phyloP scores from a whole-genome alignment of 1,140 invertebrate genomes.

The Caenorhabditis remanei region DNA sequence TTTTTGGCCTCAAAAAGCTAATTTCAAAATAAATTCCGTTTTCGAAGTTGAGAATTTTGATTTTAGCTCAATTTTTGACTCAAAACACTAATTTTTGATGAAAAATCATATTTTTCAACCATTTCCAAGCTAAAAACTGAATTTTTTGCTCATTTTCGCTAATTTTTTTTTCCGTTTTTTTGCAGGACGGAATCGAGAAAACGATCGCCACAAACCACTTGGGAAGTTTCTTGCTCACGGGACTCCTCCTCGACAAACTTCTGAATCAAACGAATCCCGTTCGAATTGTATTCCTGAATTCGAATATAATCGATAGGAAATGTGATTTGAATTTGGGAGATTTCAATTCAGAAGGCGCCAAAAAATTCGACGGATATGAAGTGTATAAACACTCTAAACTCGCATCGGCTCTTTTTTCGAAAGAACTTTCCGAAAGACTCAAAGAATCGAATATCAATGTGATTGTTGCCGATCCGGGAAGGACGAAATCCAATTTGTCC shows the following conservation, averaged over 20 bases:
- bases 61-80: neutral
- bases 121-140: too few relatives aligned
- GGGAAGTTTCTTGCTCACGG: conserved; percentile 74
- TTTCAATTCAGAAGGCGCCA: conserved; percentile 70
- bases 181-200: conserved; percentile 73
- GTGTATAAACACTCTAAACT: conserved; percentile 73
- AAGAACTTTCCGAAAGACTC: conserved; percentile 74
- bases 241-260: conserved; percentile 73
- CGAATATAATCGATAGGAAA: conserved; percentile 71
- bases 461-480: conserved; percentile 73
- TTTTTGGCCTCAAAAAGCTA: too few relatives aligned
- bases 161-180: neutral
- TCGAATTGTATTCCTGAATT: conserved; percentile 74
- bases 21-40: too few relatives aligned
- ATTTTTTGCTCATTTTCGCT: too few relatives aligned
- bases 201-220: conserved; percentile 77
- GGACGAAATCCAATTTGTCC: conserved; percentile 71
- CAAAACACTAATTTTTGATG: too few relatives aligned
- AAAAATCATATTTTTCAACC: too few relatives aligned
- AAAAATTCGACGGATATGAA: conserved; percentile 68
- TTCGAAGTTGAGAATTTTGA: too few relatives aligned
- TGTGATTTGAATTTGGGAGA: conserved; percentile 69
- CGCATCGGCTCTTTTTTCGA: conserved; percentile 73
- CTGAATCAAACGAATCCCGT: conserved; percentile 70
- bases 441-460: conserved; percentile 72